Evolutionary conservation across 2,888 invertebrate species (phyloP).

Genomic region (Rhingia campestris): DNA sequence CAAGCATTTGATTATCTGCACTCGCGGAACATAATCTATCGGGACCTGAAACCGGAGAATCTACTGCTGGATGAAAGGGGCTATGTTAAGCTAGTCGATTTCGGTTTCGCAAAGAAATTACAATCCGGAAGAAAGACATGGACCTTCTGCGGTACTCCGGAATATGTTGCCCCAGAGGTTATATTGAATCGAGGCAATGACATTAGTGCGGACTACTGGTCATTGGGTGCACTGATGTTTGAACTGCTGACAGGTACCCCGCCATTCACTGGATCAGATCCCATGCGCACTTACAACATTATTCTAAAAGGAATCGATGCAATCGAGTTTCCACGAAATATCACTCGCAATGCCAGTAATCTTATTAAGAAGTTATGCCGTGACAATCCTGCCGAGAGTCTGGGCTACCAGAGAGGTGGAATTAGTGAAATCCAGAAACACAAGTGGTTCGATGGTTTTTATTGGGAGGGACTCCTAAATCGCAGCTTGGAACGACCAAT

Average conservation of each 20-base stretch:
- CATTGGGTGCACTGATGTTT: constrained; percentile 98
- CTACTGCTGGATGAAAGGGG: constrained; percentile 95
- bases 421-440: constrained; percentile 99
- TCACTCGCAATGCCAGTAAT: constrained; percentile 96
- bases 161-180: constrained; percentile 99
- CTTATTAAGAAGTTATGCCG: constrained; percentile 98
- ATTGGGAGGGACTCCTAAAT: constrained; percentile 97
- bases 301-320: constrained; percentile 99
- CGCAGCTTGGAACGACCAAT: constrained; percentile 96
- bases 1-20: constrained; percentile 99
- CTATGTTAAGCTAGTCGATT: constrained; percentile 98
- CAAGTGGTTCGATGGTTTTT: constrained; percentile 99
- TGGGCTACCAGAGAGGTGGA: constrained; percentile 98
- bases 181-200: constrained; percentile 99
- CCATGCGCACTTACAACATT: constrained; percentile 99
- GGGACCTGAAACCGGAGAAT: constrained; percentile 97
- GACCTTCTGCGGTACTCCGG: constrained; percentile 99
- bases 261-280: constrained; percentile 97
- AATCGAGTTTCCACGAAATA: constrained; percentile 97
- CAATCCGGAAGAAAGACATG: constrained; percentile 97
- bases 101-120: constrained; percentile 98
- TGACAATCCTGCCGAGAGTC: constrained; percentile 98
- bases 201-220: constrained; percentile 99
- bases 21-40: constrained; percentile 97
- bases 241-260: constrained; percentile 96